Percentiles rank a stretch among this genome's conserved stretches.
These are phyloP conservation scores for Cryptus armator DNA, from an alignment of 2,888 invertebrate genomes.

Conservation along the genomic window DNA sequence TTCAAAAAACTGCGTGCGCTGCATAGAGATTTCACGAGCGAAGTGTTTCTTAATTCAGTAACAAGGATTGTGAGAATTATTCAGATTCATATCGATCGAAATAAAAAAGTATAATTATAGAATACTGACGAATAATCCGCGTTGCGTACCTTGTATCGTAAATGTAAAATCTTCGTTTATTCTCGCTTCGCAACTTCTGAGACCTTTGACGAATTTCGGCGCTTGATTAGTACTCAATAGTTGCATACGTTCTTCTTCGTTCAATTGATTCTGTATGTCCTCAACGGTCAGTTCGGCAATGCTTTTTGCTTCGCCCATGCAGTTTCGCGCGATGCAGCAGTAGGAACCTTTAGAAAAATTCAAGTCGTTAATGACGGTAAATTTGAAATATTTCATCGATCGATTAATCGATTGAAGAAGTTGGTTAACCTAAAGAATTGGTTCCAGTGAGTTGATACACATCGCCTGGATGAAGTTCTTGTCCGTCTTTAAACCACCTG, in stretches of 20 bases:
- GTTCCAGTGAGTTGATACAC: constrained; percentile 96
- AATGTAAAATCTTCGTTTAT: constrained; percentile 94
- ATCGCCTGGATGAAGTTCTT: constrained; percentile 96
- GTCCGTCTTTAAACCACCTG: constrained; percentile 97
- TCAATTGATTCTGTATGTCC: constrained; percentile 95
- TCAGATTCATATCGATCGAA: too few relatives aligned
- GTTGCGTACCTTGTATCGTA: constrained; percentile 90
- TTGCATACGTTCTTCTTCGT: constrained; percentile 93
- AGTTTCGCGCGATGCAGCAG: constrained; percentile 95
- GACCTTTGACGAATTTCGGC: constrained; percentile 92
- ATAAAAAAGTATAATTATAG: too few relatives aligned
- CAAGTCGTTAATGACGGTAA: constrained; percentile 10
- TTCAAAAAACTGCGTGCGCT: too few relatives aligned
- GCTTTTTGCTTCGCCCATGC: constrained; percentile 96
- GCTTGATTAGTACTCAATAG: constrained; percentile 91
- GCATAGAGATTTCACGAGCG: too few relatives aligned
- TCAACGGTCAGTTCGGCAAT: constrained; percentile 95
- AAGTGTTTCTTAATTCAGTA: too few relatives aligned
- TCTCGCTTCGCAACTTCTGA: constrained; percentile 93
- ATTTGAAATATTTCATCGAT: background rate
- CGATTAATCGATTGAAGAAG: background rate
- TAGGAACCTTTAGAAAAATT: constrained; percentile 88
- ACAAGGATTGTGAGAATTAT: too few relatives aligned
- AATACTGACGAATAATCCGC: background rate
- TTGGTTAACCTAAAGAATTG: constrained; percentile 90